phyloP scores from a whole-genome alignment of 53 echinoderm and acorn worm species.

The Astropecten irregularis region DNA sequence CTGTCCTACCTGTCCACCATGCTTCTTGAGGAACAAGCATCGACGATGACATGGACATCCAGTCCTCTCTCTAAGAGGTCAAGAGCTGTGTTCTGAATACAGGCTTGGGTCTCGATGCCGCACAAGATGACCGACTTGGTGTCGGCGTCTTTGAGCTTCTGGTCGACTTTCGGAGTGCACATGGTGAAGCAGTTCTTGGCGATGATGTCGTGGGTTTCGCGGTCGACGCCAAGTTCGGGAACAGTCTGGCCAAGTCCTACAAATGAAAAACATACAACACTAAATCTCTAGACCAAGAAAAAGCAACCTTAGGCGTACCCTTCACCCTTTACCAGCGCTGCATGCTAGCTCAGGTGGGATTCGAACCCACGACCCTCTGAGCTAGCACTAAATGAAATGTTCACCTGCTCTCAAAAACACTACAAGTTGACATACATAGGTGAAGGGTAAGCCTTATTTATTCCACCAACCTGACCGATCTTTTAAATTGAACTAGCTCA shows the following conservation, averaged over 20 bases:
- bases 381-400: too few relatives aligned
- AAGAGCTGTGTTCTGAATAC: conserved; percentile 87
- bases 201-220: conserved; percentile 53
- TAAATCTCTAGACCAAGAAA: too few relatives aligned
- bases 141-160: conserved; percentile 68
- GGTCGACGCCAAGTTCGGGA: conserved; percentile 72
- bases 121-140: conserved; percentile 88
- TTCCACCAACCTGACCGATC: too few relatives aligned
- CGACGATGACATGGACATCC: conserved; percentile 95
- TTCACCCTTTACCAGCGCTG: too few relatives aligned
- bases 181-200: conserved; percentile 98
- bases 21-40: conserved; percentile 91
- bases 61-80: conserved; percentile 85
- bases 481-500: too few relatives aligned
- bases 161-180: conserved; percentile 73
- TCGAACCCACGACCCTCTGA: too few relatives aligned
- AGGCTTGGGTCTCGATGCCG: conserved; percentile 94
- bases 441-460: too few relatives aligned
- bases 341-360: too few relatives aligned
- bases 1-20: conserved; percentile 97
- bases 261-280: too few relatives aligned
- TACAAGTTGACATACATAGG: too few relatives aligned
- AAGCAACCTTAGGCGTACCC: too few relatives aligned
- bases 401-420: too few relatives aligned
- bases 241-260: conserved; percentile 92